Evolutionary conservation across 1,140 invertebrate genomes (phyloP), one percentile per base, ranked within the genome.

Genomic region (Rhopalosiphum padi): DNA sequence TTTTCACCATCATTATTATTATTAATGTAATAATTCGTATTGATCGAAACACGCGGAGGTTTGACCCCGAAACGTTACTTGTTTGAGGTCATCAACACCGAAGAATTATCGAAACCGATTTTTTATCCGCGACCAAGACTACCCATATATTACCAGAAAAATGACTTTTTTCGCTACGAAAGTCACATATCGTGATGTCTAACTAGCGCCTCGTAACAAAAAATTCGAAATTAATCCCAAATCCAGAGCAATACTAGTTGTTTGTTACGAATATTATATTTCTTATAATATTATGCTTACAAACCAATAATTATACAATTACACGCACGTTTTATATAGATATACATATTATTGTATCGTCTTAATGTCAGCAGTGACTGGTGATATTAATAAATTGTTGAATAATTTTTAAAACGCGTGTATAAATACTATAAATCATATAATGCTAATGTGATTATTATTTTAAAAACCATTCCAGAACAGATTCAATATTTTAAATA

Each of bases 21-120:
- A 93, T 93, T 93, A 93, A 93, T 93, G 91, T 93, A 85, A 93
- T 93, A 93, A 93, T 93, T 86, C 91, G 91, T 85, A 92, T 92
- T 92, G 91, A 92, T 92, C 91, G 91, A 53, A 93, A 85, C 91
- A 41, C 91, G 90, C 91, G 82, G 82, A 93, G 91, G 91, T 86
- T 83, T 93, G 91, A 93, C 91, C 91, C 91, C 91, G 82, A 86
- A 85, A 55, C 11, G 82, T 93, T 86, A 93, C 82, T 86, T 55
- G 77, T 93, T 68, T 86, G 82, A 86, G 91, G 91, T 93, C 91
- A 93, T 93, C 91, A 93, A 93, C 91, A 93, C 91, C 91, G 48
- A 23, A 86, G 82, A 86, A 55, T 86, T 48, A 86, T 93, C n/a
- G 46, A 83, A 92, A 83, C 91, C 60, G 30, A 93, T 93, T 85